A percentile compares a stretch with the other conserved stretches of the same genome.
Evolutionary conservation across 2,113 vertebrate species (phyloP).

Genomic region (Bos javanicus): DNA sequence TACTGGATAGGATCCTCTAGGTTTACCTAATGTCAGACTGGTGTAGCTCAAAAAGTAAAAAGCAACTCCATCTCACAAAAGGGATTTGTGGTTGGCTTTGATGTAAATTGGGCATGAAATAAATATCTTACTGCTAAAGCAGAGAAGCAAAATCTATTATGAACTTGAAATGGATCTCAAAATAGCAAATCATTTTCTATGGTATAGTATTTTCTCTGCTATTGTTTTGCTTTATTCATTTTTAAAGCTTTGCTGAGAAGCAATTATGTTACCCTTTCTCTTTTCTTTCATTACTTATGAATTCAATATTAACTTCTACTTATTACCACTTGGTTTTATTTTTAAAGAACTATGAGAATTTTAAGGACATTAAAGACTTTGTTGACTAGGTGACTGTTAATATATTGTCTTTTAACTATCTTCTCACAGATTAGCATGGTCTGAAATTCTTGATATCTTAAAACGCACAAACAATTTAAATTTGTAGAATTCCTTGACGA

Average conservation of each 20-base stretch:
- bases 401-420: background rate
- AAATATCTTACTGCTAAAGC: conserved; percentile 76
- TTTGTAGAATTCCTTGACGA: background rate
- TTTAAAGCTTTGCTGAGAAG: conserved; percentile 71
- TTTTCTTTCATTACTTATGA: conserved; percentile 75
- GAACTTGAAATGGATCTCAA: conserved; percentile 76
- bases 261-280: conserved; percentile 75
- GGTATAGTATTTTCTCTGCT: conserved; percentile 74
- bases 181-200: conserved; percentile 76
- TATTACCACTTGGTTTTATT: conserved; percentile 61
- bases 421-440: background rate
- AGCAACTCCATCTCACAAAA: conserved; percentile 57
- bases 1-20: too few relatives aligned
- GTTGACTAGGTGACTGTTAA: conserved; percentile 34
- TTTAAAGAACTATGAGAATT: conserved; percentile 60
- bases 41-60: background rate
- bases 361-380: conserved; percentile 55
- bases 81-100: conserved; percentile 70
- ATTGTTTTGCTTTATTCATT: conserved; percentile 71
- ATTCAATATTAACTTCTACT: conserved; percentile 68
- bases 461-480: background rate
- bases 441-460: background rate
- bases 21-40: too few relatives aligned
- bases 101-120: conserved; percentile 81
- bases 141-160: conserved; percentile 77